phyloP scores from a whole-genome alignment of 2,888 invertebrate species.

The Trisateles emortualis region DNA sequence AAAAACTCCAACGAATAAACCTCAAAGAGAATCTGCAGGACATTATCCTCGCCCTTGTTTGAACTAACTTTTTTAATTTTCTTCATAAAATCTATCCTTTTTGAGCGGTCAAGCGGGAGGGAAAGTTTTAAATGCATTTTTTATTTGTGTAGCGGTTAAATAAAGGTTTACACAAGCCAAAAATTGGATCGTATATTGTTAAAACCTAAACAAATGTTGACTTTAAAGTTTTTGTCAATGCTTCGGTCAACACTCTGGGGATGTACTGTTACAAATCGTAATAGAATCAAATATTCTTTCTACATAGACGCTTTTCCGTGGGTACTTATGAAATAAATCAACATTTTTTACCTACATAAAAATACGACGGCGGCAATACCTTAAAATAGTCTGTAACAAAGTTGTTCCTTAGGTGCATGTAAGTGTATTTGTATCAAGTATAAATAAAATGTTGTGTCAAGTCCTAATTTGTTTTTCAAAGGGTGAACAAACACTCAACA shows the following conservation, averaged over 20 bases:
- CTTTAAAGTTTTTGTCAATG: constrained; percentile 32
- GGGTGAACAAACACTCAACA: constrained; percentile 27
- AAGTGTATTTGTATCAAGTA: too few relatives aligned
- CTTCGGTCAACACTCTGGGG: constrained; percentile 23
- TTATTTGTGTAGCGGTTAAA: constrained; percentile 39
- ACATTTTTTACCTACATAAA: too few relatives aligned
- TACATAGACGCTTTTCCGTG: constrained; percentile 20
- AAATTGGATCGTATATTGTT: constrained; percentile 29
- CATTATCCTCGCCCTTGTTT: constrained; percentile 61
- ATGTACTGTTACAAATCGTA: constrained; percentile 11
- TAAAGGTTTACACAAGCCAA: constrained; percentile 32
- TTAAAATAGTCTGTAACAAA: too few relatives aligned
- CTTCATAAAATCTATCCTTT: constrained; percentile 64
- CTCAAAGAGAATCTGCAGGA: constrained; percentile 44
- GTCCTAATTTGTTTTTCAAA: constrained; percentile 1
- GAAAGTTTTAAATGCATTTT: constrained; percentile 64
- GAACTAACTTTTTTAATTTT: constrained; percentile 75
- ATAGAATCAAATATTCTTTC: constrained; percentile 23
- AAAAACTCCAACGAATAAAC: constrained; percentile 30
- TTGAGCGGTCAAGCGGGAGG: constrained; percentile 62
- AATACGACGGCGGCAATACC: too few relatives aligned
- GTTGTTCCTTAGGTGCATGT: too few relatives aligned
- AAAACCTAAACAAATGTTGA: constrained; percentile 40
- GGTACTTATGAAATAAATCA: too few relatives aligned
- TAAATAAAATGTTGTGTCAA: too few relatives aligned